Evolutionary conservation across 2,113 vertebrate species (phyloP), one percentile per base, ranked within the genome.

Genomic region (Erythrocercus mccallii): DNA sequence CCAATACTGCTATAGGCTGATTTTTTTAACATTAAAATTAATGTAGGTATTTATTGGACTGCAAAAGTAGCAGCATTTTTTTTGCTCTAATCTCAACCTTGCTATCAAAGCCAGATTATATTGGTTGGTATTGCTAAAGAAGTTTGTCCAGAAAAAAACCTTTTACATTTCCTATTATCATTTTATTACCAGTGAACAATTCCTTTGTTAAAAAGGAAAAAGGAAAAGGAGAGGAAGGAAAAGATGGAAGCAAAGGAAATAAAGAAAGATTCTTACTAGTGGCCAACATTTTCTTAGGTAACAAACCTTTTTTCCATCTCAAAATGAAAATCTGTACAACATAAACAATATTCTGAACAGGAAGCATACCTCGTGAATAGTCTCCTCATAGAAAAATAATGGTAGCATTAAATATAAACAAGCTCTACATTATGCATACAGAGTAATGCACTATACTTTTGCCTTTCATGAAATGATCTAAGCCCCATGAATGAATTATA

Each of bases 381-480:
- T 81, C 40, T 76, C 71, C 48, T 96, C 92, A 92, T 35, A 81
- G 38, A 81, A 78, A 81, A 92, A 81, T 86, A 87, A 84, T 81
- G 30, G 42, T 61, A 88, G 82, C 57, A 94, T 95, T 96, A 95
- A 90, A 96, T 87, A 96, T 92, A 93, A 85, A 96, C 93, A 91
- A n/a, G 30, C 27, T 93, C 51, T 81, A 73, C 57, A 92, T 95
- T 95, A 97, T 93, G 95, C 91, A 79, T 95, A 56, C 48, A 80
- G 44, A 91, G 60, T 88, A 95, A 96, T 90, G 91, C 37, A 92
- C 37, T 91, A 16, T 74, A 51, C 56, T 96, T 96, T 92, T 66
- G 64, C 73, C 80, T 54, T 87, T 83, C 68, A 57, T 87, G 54
- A 94, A 73, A 92, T 89, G 79, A 94, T 66, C 64, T 85, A 73